Base-by-base conservation (phyloP, 2,113 vertebrate species). In the Syngnathus scovelli region DNA sequence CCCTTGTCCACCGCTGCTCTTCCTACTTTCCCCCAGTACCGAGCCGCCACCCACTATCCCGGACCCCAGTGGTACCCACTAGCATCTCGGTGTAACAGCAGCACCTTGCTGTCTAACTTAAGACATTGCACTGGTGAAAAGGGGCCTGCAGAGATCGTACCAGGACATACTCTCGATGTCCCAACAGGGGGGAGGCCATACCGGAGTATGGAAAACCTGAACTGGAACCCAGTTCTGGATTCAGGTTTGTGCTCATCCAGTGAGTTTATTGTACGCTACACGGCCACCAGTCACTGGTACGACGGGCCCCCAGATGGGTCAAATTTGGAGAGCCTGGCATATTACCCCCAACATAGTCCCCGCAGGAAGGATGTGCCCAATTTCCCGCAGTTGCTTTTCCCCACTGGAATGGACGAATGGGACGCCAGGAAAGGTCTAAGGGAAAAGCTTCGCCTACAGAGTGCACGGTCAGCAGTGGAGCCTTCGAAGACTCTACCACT, bases 161-260 rank as follows among this genome's bases (percentile, higher is more conserved):
- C 75, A 7, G 69, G 75, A n/a, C 11, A 10, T n/a, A 48, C 56
- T 7, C 69, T 64, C 0, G 77, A 78, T 13, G 0, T 66, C 21
- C 82, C 80, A 46, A 64, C 66, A 0, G 75, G 67, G 23, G 58
- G 61, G 1, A 67, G 94, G 70, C 90, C 93, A 58, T 95, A 93
- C 74, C 91, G 90, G 61, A 96, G 95, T 54, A 89, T 95, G 91
- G 95, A 96, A 86, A 93, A 95, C 86, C 88, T 96, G n/a, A 93
- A 90, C 81, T 93, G 92, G 93, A 86, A 80, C 74, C 18, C 78
- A 0, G 39, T 83, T 48, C 71, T 89, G 12, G 90, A 94, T 68
- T 71, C 86, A 12, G 78, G 86, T 8, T 62, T 89, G 51, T 90
- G 86, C 7, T 71, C 73, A 18, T 79, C 90, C 44, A 82, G 91